Conservation (phyloP, 2,888 invertebrate species). For the Microplitis manilae region DNA sequence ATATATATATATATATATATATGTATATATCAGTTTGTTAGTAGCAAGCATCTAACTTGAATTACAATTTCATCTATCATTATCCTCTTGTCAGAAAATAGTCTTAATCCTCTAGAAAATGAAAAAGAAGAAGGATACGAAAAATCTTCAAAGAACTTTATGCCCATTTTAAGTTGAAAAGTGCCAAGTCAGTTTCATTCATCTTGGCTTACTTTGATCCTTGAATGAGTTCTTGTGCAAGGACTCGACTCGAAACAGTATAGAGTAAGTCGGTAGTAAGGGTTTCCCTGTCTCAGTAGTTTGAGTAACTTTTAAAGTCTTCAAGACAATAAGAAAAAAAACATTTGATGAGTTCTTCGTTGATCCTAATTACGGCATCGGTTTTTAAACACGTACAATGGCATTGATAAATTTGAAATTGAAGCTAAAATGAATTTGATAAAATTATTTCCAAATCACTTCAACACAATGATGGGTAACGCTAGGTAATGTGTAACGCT, state of each 20-base stretch:
- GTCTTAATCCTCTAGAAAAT: neutral
- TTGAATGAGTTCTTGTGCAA: slow-evolving; percentile 15
- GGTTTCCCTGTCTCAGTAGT: neutral
- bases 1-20: too few species aligned
- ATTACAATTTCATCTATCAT: neutral
- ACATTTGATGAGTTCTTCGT: too few species aligned
- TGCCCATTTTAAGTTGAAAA: slow-evolving; percentile 7
- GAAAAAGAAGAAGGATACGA: neutral
- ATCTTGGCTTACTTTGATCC: slow-evolving; percentile 24
- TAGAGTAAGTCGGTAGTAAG: slow-evolving; percentile 3
- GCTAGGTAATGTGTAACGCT: slow-evolving; percentile 17
- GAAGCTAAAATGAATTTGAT: too few species aligned
- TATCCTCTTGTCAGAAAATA: neutral
- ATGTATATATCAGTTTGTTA: neutral
- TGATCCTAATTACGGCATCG: too few species aligned
- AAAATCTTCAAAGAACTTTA: slow-evolving; percentile 20
- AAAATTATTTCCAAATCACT: neutral
- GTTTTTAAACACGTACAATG: too few species aligned
- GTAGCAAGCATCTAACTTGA: neutral
- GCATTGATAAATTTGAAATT: too few species aligned
- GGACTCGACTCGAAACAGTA: slow-evolving; percentile 14
- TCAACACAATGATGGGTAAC: neutral
- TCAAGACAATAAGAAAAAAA: too few species aligned
- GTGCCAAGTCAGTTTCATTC: slow-evolving; percentile 9
- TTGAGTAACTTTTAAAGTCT: neutral